phyloP scores from a whole-genome alignment of 2,797 vertebrate species.

The Hapalemur alaotrensis region DNA sequence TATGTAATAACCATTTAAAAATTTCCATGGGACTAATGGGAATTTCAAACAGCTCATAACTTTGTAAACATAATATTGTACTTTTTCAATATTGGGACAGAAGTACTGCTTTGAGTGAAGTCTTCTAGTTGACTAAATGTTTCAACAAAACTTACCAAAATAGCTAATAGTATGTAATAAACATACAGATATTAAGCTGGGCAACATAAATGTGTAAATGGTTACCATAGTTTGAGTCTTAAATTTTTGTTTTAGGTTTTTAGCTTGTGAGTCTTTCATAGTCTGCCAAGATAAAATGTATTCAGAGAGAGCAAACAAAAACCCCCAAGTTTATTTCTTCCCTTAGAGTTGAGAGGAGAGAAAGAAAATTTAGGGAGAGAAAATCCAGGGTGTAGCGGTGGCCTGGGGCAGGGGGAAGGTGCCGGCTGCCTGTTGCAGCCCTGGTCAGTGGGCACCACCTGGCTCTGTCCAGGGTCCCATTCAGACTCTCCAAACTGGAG shows the following conservation, averaged over 20 bases:
- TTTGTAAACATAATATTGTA: neutral
- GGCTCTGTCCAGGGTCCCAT: neutral
- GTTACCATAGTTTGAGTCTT: neutral
- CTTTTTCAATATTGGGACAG: neutral
- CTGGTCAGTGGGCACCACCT: fast-evolving
- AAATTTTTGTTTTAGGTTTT: neutral
- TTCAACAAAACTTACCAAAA: neutral
- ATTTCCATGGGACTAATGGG: neutral
- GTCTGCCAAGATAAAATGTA: neutral
- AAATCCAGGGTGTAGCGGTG: neutral
- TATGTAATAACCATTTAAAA: neutral
- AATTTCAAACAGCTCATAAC: neutral
- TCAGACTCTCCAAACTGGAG: neutral
- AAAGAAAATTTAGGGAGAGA: neutral
- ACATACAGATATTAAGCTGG: neutral
- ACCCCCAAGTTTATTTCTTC: neutral
- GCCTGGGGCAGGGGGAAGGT: fast-evolving
- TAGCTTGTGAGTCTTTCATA: constrained; percentile 24
- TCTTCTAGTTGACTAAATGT: neutral
- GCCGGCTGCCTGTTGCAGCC: fast-evolving
- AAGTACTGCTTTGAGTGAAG: neutral
- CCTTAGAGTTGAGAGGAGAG: neutral
- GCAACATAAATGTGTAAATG: neutral
- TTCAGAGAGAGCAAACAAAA: neutral
- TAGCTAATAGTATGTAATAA: neutral